A percentile compares a stretch with the other conserved stretches of the same genome.
Conservation (phyloP, 2,888 invertebrate genomes). For the Acrobasis consociella region DNA sequence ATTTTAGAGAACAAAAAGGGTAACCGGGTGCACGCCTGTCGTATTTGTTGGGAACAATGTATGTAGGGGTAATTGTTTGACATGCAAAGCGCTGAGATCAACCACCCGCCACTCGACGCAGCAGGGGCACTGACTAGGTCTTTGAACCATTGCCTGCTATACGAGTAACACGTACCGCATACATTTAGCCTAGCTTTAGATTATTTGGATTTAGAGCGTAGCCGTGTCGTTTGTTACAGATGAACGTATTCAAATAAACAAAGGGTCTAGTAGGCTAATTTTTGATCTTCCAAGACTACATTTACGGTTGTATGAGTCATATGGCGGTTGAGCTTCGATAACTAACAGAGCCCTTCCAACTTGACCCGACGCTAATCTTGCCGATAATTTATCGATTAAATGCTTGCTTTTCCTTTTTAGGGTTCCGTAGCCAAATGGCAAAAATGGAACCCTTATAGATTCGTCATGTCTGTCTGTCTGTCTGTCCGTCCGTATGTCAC, state of each 20-base stretch:
- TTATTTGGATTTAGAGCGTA: slow-evolving; percentile 35
- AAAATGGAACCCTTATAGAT: too few relatives aligned
- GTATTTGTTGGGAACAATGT: slow-evolving; percentile 68
- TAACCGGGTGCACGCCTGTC: slow-evolving; percentile 62
- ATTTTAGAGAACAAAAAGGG: slow-evolving; percentile 67
- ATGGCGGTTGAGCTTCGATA: slow-evolving; percentile 1
- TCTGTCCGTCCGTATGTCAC: too few relatives aligned
- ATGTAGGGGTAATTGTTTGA: slow-evolving; percentile 71
- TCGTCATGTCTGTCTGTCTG: too few relatives aligned
- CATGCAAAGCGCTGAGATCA: slow-evolving; percentile 72
- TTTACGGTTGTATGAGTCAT: neutral
- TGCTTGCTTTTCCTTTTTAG: slow-evolving; percentile 56
- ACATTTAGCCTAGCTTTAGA: slow-evolving; percentile 20
- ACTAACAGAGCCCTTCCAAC: slow-evolving; percentile 35
- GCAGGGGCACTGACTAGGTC: slow-evolving; percentile 50
- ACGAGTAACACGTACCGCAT: slow-evolving; percentile 33
- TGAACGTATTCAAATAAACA: neutral
- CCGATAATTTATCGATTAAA: slow-evolving; percentile 66
- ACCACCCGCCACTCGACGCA: slow-evolving; percentile 47
- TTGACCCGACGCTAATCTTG: slow-evolving; percentile 56
- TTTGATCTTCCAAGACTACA: neutral
- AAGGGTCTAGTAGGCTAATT: neutral
- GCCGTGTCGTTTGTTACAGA: slow-evolving; percentile 22
- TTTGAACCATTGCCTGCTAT: slow-evolving; percentile 53
- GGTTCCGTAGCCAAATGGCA: too few relatives aligned